Percentiles rank a stretch among this genome's conserved stretches.
Conservation (phyloP, 2,888 invertebrate genomes). For the Seira musarum region DNA sequence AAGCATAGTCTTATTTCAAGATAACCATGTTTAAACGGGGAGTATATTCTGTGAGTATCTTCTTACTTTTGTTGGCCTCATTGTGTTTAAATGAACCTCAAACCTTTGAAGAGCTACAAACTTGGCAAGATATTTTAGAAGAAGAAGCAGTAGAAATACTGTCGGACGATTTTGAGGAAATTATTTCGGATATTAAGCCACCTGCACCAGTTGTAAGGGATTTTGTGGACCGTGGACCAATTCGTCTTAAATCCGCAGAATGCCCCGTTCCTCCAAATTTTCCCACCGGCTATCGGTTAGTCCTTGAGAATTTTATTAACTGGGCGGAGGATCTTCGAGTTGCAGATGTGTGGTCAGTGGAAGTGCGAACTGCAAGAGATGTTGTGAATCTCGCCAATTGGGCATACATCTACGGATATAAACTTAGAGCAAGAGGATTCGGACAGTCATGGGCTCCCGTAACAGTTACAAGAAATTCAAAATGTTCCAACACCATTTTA, state of each 20-base stretch:
- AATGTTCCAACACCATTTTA: constrained; percentile 43
- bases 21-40: too few species aligned
- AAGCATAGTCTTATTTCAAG: too few species aligned
- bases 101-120: constrained; percentile 20
- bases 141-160: constrained; percentile 34
- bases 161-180: constrained; percentile 24
- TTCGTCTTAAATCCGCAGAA: neutral
- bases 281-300: constrained; percentile 32
- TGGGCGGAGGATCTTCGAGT: constrained; percentile 46
- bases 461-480: constrained; percentile 25
- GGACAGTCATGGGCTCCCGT: constrained; percentile 54
- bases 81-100: too few species aligned
- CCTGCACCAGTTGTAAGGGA: constrained; percentile 18
- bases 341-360: constrained; percentile 29
- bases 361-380: constrained; percentile 35
- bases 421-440: constrained; percentile 44
- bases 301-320: constrained; percentile 23
- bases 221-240: neutral
- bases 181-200: neutral
- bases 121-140: constrained; percentile 34
- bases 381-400: constrained; percentile 54
- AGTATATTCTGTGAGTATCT: too few species aligned
- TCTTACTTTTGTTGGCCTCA: too few species aligned
- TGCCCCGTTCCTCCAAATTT: constrained; percentile 40
- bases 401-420: constrained; percentile 52